Evolutionary conservation across 2,888 invertebrate species (phyloP), one percentile per base, ranked within the genome.

Genomic region (Patella ulyssiponensis): DNA sequence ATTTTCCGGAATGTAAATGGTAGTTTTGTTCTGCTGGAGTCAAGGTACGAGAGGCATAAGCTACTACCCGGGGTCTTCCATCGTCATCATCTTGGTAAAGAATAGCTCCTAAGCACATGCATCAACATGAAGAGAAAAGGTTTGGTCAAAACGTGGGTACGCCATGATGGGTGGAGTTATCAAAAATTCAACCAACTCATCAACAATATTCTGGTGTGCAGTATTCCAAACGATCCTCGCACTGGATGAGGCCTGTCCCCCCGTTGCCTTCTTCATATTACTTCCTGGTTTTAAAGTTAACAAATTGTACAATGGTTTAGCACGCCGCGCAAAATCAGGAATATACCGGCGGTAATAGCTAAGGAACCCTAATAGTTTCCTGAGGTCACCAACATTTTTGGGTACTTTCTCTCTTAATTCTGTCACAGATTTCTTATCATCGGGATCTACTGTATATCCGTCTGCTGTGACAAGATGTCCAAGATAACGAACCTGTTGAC

Each of bases 21-120:
- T 87, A 87, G 53, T 83, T 84, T 71, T 81, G 74, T 56, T 87
- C 86, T 12, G 83, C 76, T 20, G 80, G 75, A 2, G 79, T 72
- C n/a, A 85, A 71, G 4, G 83, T 83, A 11, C 85, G 77, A 0
- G 85, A 85, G 1, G 78, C 80, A 73, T 82, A 86, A 0, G 82
- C 84, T 12, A 85, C 76, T 3, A 82, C 83, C 9, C 69, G 74
- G 17, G 80, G 74, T 23, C 52, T 69, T 2, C 81, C 83, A 70
- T 79, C 51, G 17, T 56, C 64, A n/a, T 73, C 71, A 15, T 56
- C 54, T 56, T 86, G 86, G 54, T 80, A 81, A 23, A 86, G 58
- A 15, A 91, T 89, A 23, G 64, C 64, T 7, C 64, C 64, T 20
- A 64, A 64, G 12, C 9, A 20, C 64, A 23, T 2, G 91, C 92